phyloP scores from a whole-genome alignment of 2,797 vertebrate genomes.

The Menidia menidia region DNA sequence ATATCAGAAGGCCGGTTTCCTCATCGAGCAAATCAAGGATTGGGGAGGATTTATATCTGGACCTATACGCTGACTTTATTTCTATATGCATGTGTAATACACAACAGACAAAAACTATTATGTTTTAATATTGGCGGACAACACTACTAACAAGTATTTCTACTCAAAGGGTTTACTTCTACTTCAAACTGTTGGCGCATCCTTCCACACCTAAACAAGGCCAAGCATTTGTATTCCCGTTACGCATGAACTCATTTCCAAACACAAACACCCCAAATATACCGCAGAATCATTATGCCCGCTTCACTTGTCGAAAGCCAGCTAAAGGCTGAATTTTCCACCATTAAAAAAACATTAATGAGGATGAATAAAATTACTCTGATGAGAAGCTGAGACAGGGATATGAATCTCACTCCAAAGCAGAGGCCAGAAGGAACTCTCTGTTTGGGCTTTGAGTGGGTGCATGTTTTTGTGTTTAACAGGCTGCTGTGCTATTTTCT shows the following conservation, averaged over 20 bases:
- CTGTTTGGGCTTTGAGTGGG: conserved; percentile 53
- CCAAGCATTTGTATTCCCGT: conserved; percentile 8
- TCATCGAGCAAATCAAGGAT: no score
- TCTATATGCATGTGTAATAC: background rate
- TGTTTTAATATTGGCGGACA: conserved; percentile 22
- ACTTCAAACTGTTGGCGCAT: conserved; percentile 1
- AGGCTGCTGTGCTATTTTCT: conserved; percentile 7
- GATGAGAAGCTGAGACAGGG: conserved; percentile 50
- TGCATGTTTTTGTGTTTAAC: conserved; percentile 51
- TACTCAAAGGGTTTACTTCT: conserved; percentile 6
- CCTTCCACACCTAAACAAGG: conserved; percentile 33
- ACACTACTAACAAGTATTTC: conserved; percentile 20
- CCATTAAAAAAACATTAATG: conserved; percentile 75
- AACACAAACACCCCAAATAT: conserved; percentile 58
- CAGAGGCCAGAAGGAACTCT: conserved; percentile 58
- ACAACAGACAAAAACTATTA: conserved; percentile 4
- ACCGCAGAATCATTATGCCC: conserved; percentile 57
- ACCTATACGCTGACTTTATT: background rate
- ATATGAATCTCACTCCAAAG: conserved; percentile 58
- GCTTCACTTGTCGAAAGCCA: conserved; percentile 55
- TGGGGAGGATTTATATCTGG: no score
- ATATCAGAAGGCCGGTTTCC: background rate
- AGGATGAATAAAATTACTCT: conserved; percentile 67
- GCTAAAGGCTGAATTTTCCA: conserved; percentile 52
- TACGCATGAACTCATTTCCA: conserved; percentile 25